A percentile compares a stretch with the other conserved stretches of the same genome.
Conservation (phyloP, 2,888 invertebrate genomes). For the Ischnus inquisitorius region DNA sequence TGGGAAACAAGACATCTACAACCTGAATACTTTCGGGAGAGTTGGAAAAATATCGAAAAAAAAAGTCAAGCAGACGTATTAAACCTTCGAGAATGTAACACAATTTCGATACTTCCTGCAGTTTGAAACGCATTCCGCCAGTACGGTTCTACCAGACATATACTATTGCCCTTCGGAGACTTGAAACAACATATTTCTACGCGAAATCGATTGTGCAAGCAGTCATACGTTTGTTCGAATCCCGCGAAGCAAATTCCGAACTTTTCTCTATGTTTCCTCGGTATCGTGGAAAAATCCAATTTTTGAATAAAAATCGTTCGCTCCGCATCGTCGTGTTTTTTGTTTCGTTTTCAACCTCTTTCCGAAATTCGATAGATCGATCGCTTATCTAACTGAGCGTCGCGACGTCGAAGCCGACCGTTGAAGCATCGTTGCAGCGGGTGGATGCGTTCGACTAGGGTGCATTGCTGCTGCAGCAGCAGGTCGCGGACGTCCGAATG, state of each 20-base stretch:
- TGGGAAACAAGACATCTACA: too few species aligned
- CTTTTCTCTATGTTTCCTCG: background rate
- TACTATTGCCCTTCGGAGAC: too few species aligned
- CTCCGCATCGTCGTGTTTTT: background rate
- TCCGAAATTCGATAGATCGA: constrained; percentile 70
- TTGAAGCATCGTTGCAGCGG: constrained; percentile 37
- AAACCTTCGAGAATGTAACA: too few species aligned
- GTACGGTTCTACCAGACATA: too few species aligned
- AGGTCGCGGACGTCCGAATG: constrained; percentile 72
- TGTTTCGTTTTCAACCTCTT: constrained; percentile 4
- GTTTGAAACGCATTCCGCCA: too few species aligned
- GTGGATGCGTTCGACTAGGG: constrained; percentile 35
- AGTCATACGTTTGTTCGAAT: too few species aligned
- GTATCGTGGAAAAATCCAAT: background rate
- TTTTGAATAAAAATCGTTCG: constrained; percentile 6
- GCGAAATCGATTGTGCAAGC: too few species aligned
- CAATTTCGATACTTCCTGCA: too few species aligned
- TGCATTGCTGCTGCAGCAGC: constrained; percentile 57
- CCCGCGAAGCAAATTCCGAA: background rate
- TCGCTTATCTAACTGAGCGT: constrained; percentile 71
- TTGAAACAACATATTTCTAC: too few species aligned
- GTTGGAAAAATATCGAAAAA: too few species aligned
- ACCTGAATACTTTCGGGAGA: too few species aligned
- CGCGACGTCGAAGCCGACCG: constrained; percentile 55
- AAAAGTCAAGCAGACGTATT: too few species aligned